Evolutionary conservation across 2,113 vertebrate species (phyloP).

Genomic region (Condylura cristata): DNA sequence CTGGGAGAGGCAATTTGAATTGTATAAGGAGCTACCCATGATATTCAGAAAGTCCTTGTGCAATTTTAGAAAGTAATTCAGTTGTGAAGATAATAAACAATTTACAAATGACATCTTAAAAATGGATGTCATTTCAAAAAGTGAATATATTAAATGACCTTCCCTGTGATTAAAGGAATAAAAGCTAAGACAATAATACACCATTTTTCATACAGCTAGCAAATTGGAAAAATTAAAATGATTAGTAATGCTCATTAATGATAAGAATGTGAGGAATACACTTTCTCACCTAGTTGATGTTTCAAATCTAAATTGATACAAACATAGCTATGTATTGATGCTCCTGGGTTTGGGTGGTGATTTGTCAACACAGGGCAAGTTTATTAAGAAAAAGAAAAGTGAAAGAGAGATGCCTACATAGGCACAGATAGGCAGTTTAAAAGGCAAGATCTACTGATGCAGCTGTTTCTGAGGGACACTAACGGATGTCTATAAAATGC

Average conservation of each 20-base stretch:
- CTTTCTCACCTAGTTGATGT: slow-evolving; percentile 21
- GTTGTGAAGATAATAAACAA: slow-evolving; percentile 60
- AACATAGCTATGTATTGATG: neutral
- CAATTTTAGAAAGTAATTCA: slow-evolving; percentile 61
- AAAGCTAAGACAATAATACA: slow-evolving; percentile 42
- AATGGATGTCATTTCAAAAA: slow-evolving; percentile 49
- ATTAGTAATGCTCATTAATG: neutral
- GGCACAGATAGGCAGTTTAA: too few species aligned
- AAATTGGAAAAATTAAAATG: slow-evolving; percentile 14
- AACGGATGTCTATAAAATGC: slow-evolving; percentile 14
- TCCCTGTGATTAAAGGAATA: slow-evolving; percentile 32
- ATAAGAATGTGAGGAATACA: neutral
- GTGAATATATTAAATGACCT: slow-evolving; percentile 1
- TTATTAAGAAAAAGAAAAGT: too few species aligned
- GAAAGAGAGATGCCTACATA: too few species aligned
- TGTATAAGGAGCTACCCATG: slow-evolving; percentile 56
- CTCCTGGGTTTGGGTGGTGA: too few species aligned
- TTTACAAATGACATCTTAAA: slow-evolving; percentile 62
- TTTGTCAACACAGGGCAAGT: too few species aligned
- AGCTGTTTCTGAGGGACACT: neutral
- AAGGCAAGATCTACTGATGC: neutral
- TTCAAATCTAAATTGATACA: slow-evolving; percentile 33
- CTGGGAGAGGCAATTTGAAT: slow-evolving; percentile 55
- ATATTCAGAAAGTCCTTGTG: slow-evolving; percentile 65
- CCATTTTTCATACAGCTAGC: slow-evolving; percentile 23